phyloP scores from a whole-genome alignment of 2,797 vertebrate genomes.

The Spinibarbus caldwelli region DNA sequence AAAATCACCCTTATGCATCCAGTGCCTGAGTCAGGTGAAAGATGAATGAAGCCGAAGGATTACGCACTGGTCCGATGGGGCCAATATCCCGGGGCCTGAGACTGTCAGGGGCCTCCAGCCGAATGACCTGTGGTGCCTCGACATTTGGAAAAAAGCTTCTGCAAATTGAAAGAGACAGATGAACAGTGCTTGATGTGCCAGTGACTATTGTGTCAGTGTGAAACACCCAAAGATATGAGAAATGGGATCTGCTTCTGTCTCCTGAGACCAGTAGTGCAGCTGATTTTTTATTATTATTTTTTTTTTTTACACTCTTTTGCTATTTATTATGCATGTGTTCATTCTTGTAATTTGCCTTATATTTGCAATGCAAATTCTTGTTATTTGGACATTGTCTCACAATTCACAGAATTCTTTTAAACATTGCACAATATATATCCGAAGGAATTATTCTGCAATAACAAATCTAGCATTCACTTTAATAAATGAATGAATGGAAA shows the following conservation, averaged over 20 bases:
- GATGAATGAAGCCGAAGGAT: background rate
- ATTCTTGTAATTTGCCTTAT: background rate
- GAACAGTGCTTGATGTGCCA: background rate
- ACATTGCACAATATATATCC: background rate
- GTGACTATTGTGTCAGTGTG: background rate
- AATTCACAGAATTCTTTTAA: background rate
- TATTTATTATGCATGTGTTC: background rate
- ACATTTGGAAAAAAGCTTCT: background rate
- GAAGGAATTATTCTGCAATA: background rate
- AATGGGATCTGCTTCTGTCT: background rate
- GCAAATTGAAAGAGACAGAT: background rate
- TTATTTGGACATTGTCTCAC: background rate
- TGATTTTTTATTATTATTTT: background rate
- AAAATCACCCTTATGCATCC: background rate
- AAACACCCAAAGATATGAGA: conserved; percentile 10
- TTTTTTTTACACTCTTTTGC: background rate
- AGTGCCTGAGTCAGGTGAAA: conserved; percentile 13
- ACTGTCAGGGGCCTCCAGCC: background rate
- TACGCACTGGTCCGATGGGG: background rate
- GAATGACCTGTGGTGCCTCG: background rate
- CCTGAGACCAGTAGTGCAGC: background rate
- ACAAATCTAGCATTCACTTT: background rate
- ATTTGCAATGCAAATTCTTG: background rate
- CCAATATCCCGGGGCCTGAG: background rate
- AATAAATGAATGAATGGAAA: background rate